phyloP scores from a whole-genome alignment of 1,140 invertebrate species.

The Rhyacophila brunnea region DNA sequence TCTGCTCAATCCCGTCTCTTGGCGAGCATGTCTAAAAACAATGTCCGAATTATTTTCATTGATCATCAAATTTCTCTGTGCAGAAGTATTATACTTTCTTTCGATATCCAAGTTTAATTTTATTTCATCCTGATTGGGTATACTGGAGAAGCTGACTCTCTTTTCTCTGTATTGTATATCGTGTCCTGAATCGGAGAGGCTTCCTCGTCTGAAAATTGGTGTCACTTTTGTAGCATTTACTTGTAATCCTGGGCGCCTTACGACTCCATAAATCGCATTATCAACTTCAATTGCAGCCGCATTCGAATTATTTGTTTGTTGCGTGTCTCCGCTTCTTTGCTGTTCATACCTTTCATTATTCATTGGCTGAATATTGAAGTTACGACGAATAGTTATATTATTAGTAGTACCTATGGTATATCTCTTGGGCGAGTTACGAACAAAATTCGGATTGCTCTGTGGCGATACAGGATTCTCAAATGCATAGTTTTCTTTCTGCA shows the following conservation, averaged over 20 bases:
- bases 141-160: conserved; percentile 28
- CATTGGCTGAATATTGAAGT: not conserved
- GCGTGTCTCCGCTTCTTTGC: not conserved
- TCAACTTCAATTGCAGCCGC: not conserved
- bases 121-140: not conserved
- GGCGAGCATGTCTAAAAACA: not conserved
- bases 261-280: not conserved
- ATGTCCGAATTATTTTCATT: not conserved
- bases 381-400: conserved; percentile 4
- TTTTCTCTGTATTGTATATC: conserved; percentile 20
- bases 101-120: conserved; percentile 1
- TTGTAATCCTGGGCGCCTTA: not conserved
- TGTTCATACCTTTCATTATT: not conserved
- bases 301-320: not conserved
- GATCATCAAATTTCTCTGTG: too few species aligned
- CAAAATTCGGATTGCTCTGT: conserved; percentile 22
- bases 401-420: conserved; percentile 21
- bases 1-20: not conserved
- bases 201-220: conserved; percentile 28
- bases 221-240: not conserved
- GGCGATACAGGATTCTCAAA: too few species aligned
- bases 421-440: conserved; percentile 17
- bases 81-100: too few species aligned
- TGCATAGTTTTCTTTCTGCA: not conserved
- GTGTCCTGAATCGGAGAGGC: conserved; percentile 6